Evolutionary conservation across 2,113 vertebrate genomes (phyloP).

Genomic region (Amblyornis subalaris): DNA sequence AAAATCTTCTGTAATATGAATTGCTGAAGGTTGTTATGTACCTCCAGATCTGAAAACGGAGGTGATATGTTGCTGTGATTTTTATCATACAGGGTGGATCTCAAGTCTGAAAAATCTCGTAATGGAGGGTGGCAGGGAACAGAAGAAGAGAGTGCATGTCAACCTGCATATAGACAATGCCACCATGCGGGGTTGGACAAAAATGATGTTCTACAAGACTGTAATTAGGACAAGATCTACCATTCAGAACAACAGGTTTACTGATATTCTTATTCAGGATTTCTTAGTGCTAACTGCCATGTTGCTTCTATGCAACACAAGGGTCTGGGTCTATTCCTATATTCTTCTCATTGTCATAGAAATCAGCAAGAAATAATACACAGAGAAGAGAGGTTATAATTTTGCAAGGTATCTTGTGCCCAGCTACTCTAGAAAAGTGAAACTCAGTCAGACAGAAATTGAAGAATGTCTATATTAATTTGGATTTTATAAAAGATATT

Average conservation of each 20-base stretch:
- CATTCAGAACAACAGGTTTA: neutral
- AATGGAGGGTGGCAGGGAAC: neutral
- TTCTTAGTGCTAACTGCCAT: neutral
- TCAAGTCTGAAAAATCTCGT: neutral
- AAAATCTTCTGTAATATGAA: neutral
- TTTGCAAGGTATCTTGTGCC: neutral
- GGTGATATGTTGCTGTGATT: neutral
- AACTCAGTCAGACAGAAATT: neutral
- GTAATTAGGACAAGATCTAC: neutral
- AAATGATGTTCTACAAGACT: neutral
- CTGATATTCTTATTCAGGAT: neutral
- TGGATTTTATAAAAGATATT: neutral
- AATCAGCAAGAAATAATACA: neutral
- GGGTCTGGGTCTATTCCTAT: neutral
- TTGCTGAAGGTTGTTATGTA: neutral
- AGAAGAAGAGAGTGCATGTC: neutral
- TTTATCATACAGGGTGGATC: neutral
- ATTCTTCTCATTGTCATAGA: neutral
- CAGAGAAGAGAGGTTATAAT: neutral
- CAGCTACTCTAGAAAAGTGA: neutral
- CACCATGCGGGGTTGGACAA: neutral
- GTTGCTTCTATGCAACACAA: neutral
- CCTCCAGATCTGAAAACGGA: neutral
- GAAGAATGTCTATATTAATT: neutral
- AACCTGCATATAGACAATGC: neutral